Base-by-base conservation (phyloP, 37 sponge, comb jelly and placozoan genomes). In the Mnemiopsis leidyi region DNA sequence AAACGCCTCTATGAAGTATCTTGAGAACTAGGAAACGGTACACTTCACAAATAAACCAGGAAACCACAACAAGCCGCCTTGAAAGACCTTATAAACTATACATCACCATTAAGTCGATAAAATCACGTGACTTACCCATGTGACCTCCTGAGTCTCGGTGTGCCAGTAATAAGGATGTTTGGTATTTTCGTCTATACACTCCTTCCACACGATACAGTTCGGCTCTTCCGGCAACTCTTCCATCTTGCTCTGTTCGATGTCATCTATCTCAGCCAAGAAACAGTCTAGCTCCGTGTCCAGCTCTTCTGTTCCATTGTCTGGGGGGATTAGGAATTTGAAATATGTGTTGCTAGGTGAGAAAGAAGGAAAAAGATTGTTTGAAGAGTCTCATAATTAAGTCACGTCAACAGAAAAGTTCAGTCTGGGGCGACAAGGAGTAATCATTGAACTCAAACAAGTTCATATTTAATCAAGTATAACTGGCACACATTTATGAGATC, bases 231-330 rank as follows among this genome's bases (percentile, higher is more conserved):
- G 79, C 79, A 77, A 3, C 36, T 77, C 79, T 36, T 77, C 79
- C 33, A 77, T 28, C 36, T 77, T 77, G 36, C 79, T 77, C 79
- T 34, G 36, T 32, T 77, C 79, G 33, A 77, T 77, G 33, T 77
- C 90, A 21, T 85, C 90, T 39, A 85, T 40, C 90, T 85, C 90
- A 3, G 90, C 90, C 26, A 85, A 28, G 90, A 85, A 85, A 28
- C 35, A 28, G 61, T 85, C 90, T 28, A 85, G 61, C 36, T 85
- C 90, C 38, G 90, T 36, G 90, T 85, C 90, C 2, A 85, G 61
- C 90, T 85, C 90, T 26, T 32, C 79, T 34, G 33, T 21, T 20
- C 79, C 79, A 36, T 31, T 34, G 9, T 77, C 79, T 77, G 79
- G 36, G 79, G 79, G 21, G n/a, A 7, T 7, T 5, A 25, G n/a